Base-by-base conservation (phyloP, 2,113 vertebrate species). In the Siniperca chuatsi region DNA sequence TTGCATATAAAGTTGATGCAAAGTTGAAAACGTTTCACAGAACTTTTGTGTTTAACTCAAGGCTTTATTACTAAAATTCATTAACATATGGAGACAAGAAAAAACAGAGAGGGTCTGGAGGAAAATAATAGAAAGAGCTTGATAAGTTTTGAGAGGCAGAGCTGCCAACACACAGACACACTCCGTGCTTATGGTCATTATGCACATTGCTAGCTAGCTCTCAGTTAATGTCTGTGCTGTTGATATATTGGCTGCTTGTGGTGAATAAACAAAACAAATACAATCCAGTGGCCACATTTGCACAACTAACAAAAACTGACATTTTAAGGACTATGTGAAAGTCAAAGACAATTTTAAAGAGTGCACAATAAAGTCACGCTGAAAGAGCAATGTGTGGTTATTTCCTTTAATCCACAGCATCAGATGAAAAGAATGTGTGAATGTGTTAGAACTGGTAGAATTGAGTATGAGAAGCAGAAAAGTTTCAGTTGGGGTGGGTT, bases 341-440 rank as follows among this genome's bases (percentile, higher is more conserved):
- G 48, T 20, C 23, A 58, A 61, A 29, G 81, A 48, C 25, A 21
- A 29, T 29, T 29, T 29, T 29, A 29, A 29, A 29, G 29, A 29
- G 29, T 29, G 11, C 69, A 37, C 29, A 73, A 21, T 11, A 66
- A 74, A 58, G 33, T 62, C n/a, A 54, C 42, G 13, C 66, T 37
- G 20, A 75, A 54, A 68, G 33, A 75, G 33, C 44, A 57, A 21
- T 11, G 29, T 46, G n/a, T 57, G 61, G 46, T 68, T 35, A 23
- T 55, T 67, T 58, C 6, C 57, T 73, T 68, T 46, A 44, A 44
- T 79, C 57, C 21, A 21, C 71, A 54, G 33, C 13, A 6, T 78
- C 37, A 55, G 9, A 82, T 42, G 29, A 81, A 79, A 79, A 58
- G 33, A 58, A 71, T 50, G 62, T 75, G 25, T 64, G 2, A 33